phyloP scores from a whole-genome alignment of 2,888 invertebrate genomes.

The Tetanocera ferruginea region DNA sequence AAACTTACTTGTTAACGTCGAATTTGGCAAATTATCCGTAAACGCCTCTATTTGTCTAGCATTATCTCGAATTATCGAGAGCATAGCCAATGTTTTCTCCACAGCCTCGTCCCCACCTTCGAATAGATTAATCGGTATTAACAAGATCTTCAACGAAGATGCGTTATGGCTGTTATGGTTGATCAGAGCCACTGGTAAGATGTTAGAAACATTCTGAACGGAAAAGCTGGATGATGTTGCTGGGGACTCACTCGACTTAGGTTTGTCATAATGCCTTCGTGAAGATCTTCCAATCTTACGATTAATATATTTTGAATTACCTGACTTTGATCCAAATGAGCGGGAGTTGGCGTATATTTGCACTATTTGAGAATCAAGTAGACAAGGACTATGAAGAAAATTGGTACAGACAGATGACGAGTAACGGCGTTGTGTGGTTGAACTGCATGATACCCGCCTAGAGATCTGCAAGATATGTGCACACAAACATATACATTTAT shows the following conservation, averaged over 20 bases:
- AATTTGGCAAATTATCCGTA: slow-evolving; percentile 48
- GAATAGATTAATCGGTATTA: slow-evolving; percentile 57
- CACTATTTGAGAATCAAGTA: neutral
- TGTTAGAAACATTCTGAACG: neutral
- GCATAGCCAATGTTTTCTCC: slow-evolving; percentile 53
- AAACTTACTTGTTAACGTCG: neutral
- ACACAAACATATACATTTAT: neutral
- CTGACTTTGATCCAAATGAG: slow-evolving; percentile 44
- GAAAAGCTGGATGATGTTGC: slow-evolving; percentile 27
- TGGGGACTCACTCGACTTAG: slow-evolving; percentile 20
- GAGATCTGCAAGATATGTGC: slow-evolving; percentile 53
- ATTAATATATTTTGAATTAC: slow-evolving; percentile 44
- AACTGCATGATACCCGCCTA: slow-evolving; percentile 39
- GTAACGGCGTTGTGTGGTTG: slow-evolving; percentile 38
- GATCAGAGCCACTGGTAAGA: slow-evolving; percentile 49
- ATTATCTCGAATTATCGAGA: slow-evolving; percentile 55
- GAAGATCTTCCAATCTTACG: slow-evolving; percentile 31
- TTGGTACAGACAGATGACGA: slow-evolving; percentile 34
- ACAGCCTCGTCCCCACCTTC: slow-evolving; percentile 51
- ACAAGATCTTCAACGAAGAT: slow-evolving; percentile 53
- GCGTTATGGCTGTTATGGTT: slow-evolving; percentile 31
- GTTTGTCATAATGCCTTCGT: slow-evolving; percentile 35
- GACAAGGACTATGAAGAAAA: slow-evolving; percentile 10
- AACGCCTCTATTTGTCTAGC: slow-evolving; percentile 57
- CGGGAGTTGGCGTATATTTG: slow-evolving; percentile 26